Conservation (phyloP, 1,140 invertebrate genomes). For the Zaprionus taronus region DNA sequence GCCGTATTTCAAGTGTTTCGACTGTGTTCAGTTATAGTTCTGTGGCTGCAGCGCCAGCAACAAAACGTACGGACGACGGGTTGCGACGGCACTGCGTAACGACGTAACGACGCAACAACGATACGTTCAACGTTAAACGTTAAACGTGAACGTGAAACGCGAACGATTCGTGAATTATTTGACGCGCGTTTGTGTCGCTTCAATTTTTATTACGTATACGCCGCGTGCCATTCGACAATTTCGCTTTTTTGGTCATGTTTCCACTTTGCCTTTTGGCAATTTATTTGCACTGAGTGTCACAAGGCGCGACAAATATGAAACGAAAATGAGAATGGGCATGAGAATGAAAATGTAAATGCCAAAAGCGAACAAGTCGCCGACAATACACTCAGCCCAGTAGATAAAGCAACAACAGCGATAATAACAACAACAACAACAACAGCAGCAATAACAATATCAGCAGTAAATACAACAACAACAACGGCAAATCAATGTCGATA, state of each 20-base stretch:
- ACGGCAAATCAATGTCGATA: conserved; percentile 34
- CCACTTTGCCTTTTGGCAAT: conserved; percentile 42
- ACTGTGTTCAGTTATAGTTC: conserved; percentile 65
- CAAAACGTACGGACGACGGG: conserved; percentile 46
- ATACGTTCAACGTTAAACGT: background rate
- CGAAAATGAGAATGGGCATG: conserved; percentile 59
- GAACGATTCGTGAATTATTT: conserved; percentile 42
- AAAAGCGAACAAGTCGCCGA: conserved; percentile 20
- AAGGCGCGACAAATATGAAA: conserved; percentile 67
- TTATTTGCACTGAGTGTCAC: conserved; percentile 61
- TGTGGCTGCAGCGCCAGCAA: conserved; percentile 67
- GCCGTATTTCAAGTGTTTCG: conserved; percentile 66
- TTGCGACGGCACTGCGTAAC: background rate
- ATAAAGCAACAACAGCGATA: conserved; percentile 37
- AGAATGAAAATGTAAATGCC: conserved; percentile 76
- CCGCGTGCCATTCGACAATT: conserved; percentile 57
- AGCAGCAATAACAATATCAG: conserved; percentile 25
- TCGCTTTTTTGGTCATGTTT: conserved; percentile 16
- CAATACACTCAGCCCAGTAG: conserved; percentile 29
- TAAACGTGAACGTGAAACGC: conserved; percentile 37
- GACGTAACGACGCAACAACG: conserved; percentile 3
- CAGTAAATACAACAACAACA: conserved; percentile 7
- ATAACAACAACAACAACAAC: conserved; percentile 41
- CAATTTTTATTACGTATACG: conserved; percentile 74
- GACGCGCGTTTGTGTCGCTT: conserved; percentile 51